These are phyloP conservation scores for Ariopsis seemanni DNA, from an alignment of 2,113 vertebrate species.

Conservation along the genomic window DNA sequence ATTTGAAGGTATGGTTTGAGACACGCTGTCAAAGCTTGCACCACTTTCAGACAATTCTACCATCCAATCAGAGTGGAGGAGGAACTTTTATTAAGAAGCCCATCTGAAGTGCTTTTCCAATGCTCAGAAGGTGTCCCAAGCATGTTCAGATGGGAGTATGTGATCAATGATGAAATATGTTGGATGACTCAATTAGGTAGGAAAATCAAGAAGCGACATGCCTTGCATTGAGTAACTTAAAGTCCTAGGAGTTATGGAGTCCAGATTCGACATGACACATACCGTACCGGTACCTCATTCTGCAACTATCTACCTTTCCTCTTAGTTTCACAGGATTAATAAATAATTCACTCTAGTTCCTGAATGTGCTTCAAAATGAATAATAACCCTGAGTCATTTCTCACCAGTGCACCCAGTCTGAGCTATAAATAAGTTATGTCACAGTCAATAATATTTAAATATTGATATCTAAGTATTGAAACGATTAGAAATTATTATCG, in stretches of 20 bases:
- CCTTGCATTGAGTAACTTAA: neutral
- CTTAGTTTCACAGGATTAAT: neutral
- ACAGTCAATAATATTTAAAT: neutral
- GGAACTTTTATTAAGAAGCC: neutral
- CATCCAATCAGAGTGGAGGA: neutral
- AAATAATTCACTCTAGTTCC: constrained; percentile 4
- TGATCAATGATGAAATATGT: constrained; percentile 1
- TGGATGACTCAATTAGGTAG: neutral
- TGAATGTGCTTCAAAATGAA: constrained; percentile 1
- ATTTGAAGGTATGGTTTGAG: neutral
- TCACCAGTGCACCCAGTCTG: neutral
- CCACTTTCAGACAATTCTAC: neutral
- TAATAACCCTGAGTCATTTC: neutral
- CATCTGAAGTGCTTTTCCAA: neutral
- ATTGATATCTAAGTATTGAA: neutral
- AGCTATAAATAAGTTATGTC: constrained; percentile 8
- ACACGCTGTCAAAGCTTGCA: neutral
- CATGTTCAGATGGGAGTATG: neutral
- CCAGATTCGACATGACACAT: neutral
- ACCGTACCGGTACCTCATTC: neutral
- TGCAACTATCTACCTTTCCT: neutral
- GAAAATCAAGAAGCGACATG: constrained; percentile 31
- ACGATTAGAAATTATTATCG: neutral
- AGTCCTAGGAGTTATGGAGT: neutral
- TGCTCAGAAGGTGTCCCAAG: neutral